These are phyloP conservation scores for Thaumetopoea pityocampa DNA, from an alignment of 1,140 invertebrate species.

Conservation along the genomic window DNA sequence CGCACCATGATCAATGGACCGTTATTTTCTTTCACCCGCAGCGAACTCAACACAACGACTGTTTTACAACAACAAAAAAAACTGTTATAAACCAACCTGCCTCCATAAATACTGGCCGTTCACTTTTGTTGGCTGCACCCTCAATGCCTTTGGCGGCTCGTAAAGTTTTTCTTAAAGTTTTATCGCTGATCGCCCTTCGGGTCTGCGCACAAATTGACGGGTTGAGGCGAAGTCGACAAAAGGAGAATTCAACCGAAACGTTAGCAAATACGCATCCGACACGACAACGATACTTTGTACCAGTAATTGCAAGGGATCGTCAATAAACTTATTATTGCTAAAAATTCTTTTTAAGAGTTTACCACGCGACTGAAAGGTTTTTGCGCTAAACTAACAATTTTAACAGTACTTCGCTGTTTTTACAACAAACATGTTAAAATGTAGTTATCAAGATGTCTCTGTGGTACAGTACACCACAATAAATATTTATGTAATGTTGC, in stretches of 20 bases:
- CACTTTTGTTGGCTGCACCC: conserved; percentile 46
- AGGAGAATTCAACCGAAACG: conserved; percentile 46
- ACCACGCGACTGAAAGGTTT: conserved; percentile 38
- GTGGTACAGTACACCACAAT: no score
- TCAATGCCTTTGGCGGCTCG: conserved; percentile 51
- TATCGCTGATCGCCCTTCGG: conserved; percentile 22
- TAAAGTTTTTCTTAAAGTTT: conserved; percentile 47
- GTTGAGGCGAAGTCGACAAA: conserved; percentile 42
- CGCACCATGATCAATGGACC: conserved; percentile 13
- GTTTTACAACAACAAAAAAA: conserved; percentile 29
- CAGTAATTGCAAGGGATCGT: conserved; percentile 57
- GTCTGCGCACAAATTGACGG: conserved; percentile 40
- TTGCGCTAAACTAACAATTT: no score
- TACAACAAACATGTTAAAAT: no score
- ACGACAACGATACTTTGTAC: conserved; percentile 45
- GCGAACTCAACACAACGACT: conserved; percentile 21
- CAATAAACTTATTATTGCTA: conserved; percentile 40
- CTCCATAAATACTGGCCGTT: conserved; percentile 52
- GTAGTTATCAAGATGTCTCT: no score
- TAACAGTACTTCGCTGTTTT: no score
- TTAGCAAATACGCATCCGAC: conserved; percentile 40
- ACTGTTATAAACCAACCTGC: conserved; percentile 41
- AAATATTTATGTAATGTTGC: no score
- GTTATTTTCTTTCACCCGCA: conserved; percentile 36
- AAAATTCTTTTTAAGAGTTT: conserved; percentile 40